Percentiles rank a stretch among this genome's conserved stretches.
These are phyloP conservation scores for Parelbella ahira DNA, from an alignment of 2,888 invertebrate genomes.

Conservation along the genomic window DNA sequence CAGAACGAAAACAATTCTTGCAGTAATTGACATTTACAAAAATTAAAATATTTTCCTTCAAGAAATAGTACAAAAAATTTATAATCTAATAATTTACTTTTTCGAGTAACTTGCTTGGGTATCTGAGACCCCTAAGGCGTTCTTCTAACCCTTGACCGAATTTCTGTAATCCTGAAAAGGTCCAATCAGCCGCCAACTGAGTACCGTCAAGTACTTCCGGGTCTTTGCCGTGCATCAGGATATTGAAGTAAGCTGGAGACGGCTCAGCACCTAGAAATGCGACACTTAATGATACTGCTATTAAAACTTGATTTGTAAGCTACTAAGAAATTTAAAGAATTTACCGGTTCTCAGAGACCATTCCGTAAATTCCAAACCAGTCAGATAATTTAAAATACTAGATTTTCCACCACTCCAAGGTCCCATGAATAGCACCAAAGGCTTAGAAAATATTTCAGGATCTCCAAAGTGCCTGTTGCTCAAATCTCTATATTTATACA, in stretches of 20 bases:
- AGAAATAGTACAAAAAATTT: too few relatives aligned
- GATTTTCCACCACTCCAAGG: slow-evolving; percentile 99
- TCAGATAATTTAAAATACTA: slow-evolving; percentile 94
- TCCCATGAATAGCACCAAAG: slow-evolving; percentile 95
- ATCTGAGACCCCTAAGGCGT: slow-evolving; percentile 88
- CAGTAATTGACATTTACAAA: too few relatives aligned
- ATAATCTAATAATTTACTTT: slow-evolving; percentile 81
- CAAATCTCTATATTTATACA: slow-evolving; percentile 94
- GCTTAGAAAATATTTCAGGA: slow-evolving; percentile 96
- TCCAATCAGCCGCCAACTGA: slow-evolving; percentile 96
- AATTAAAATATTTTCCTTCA: too few relatives aligned
- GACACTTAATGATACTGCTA: background rate
- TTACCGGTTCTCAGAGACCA: slow-evolving; percentile 93
- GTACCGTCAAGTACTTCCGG: slow-evolving; percentile 94
- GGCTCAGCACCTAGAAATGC: slow-evolving; percentile 91
- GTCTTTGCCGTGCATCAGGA: slow-evolving; percentile 92
- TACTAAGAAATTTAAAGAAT: background rate
- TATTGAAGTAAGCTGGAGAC: slow-evolving; percentile 95
- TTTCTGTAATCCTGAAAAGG: slow-evolving; percentile 95
- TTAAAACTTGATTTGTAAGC: too few relatives aligned
- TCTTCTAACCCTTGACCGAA: slow-evolving; percentile 97
- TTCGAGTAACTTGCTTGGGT: slow-evolving; percentile 91
- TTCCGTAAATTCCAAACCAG: slow-evolving; percentile 91
- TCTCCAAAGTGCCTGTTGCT: slow-evolving; percentile 96
- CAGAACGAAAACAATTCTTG: too few relatives aligned